These are phyloP conservation scores for Pinctada fucata DNA, from an alignment of 2,888 invertebrate genomes.

Conservation along the genomic window DNA sequence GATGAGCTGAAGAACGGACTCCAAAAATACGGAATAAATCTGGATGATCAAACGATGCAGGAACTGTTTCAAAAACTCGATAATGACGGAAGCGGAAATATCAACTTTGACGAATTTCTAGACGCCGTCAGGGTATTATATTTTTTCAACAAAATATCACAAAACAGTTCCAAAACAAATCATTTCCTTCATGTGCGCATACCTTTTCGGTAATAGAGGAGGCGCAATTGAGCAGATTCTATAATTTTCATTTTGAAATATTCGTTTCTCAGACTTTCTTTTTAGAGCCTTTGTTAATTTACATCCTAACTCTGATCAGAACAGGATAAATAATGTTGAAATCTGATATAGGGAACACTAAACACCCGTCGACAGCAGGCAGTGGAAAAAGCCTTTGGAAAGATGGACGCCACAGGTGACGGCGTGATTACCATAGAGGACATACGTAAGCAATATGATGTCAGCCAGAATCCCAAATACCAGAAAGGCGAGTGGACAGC, in stretches of 20 bases:
- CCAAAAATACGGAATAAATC: constrained; percentile 83
- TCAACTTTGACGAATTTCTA: constrained; percentile 92
- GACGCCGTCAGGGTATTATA: constrained; percentile 82
- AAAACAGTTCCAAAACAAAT: too few species aligned
- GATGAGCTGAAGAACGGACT: constrained; percentile 90
- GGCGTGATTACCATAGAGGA: constrained; percentile 79
- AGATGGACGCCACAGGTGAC: constrained; percentile 91
- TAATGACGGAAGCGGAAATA: constrained; percentile 86
- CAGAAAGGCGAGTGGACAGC: constrained; percentile 91
- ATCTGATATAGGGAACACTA: constrained; percentile 66
- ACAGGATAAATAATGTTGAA: too few species aligned
- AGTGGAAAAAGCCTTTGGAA: constrained; percentile 77
- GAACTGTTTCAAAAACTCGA: constrained; percentile 84
- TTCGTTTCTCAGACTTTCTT: too few species aligned
- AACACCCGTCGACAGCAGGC: constrained; percentile 55
- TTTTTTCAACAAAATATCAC: too few species aligned
- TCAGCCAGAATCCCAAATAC: constrained; percentile 88
- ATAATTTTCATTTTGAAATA: too few species aligned
- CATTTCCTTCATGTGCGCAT: too few species aligned
- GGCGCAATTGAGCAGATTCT: too few species aligned
- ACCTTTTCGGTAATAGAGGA: too few species aligned
- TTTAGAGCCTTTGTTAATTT: too few species aligned
- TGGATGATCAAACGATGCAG: constrained; percentile 79
- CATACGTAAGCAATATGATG: constrained; percentile 83
- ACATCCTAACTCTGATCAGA: too few species aligned